phyloP scores from a whole-genome alignment of 2,113 vertebrate genomes.

The Laticauda laticaudata region DNA sequence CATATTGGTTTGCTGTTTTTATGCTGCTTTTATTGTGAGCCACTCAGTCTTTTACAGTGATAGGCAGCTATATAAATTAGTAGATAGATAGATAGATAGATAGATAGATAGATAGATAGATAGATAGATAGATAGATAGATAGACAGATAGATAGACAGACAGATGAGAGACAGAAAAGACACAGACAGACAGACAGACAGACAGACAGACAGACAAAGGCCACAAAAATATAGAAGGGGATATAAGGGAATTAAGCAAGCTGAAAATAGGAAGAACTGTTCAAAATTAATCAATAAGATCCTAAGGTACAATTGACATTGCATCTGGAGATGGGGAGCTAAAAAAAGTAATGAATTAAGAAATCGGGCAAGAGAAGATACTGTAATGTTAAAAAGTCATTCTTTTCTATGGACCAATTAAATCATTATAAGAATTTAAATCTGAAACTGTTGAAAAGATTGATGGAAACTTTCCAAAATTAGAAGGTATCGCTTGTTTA shows the following conservation, averaged over 20 bases:
- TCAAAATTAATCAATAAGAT: neutral
- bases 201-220: too few species aligned
- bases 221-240: too few species aligned
- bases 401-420: neutral
- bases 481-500: neutral
- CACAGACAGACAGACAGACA: accelerated
- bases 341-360: neutral
- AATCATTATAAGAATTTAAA: neutral
- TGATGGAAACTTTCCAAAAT: neutral
- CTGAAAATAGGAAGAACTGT: neutral
- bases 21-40: neutral
- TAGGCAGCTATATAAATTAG: neutral
- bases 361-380: neutral
- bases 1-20: neutral
- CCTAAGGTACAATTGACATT: neutral
- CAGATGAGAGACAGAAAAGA: too few species aligned
- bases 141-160: too few species aligned
- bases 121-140: neutral
- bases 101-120: neutral
- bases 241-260: neutral
- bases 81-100: neutral
- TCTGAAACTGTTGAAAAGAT: neutral
- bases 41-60: neutral
- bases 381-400: neutral
- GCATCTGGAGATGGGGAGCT: neutral